Evolutionary conservation across 2,888 invertebrate species (phyloP), one percentile per base, ranked within the genome.

Genomic region (Adelognathus sp.): DNA sequence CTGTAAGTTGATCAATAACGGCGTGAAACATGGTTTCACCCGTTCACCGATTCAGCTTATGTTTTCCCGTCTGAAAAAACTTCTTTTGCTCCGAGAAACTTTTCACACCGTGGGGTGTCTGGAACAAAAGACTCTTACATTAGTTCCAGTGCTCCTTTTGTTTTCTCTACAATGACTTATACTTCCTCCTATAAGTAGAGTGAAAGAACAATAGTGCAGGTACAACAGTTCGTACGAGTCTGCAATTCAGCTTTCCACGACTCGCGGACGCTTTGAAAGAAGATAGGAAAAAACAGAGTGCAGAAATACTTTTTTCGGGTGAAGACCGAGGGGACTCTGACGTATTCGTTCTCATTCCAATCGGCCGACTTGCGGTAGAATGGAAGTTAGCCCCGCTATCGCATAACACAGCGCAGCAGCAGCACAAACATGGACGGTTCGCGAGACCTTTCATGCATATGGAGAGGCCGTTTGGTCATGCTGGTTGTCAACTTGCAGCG

Each of bases 381-480:
- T 11, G 69, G 24, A 31, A 29, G 14, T 54, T 39, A 11, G 18
- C 16, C 16, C 36, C 41, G 27, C 50, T 31, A 46, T 66, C 36
- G 36, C 27, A 18, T 36, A 18, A 52, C 36, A 6, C 36, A 39
- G 27, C 29, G 16, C 31, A 29, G 9, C 31, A 7, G 31, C n/a
- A 44, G 52, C 50, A 52, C 50, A 52, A 16, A 36, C 21, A 14
- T 27, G 46, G 3, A 11, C 14, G 24, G 39, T 4, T 27, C n/a
- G 39, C 58, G 46, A 56, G 39, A 74, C n/a, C 70, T 78, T 78
- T 74, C 78, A 78, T 78, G 78, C 74, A 74, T 74, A 74, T 74
- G 74, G 70, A 78, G 63, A 52, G 60, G 41, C 60, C 60, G 61
- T 75, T 56, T 69, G 61, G 75, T 31, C 9, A 60, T 44, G 69